These are phyloP conservation scores for Plecotus auritus DNA, from an alignment of 2,113 vertebrate genomes.

Conservation along the genomic window DNA sequence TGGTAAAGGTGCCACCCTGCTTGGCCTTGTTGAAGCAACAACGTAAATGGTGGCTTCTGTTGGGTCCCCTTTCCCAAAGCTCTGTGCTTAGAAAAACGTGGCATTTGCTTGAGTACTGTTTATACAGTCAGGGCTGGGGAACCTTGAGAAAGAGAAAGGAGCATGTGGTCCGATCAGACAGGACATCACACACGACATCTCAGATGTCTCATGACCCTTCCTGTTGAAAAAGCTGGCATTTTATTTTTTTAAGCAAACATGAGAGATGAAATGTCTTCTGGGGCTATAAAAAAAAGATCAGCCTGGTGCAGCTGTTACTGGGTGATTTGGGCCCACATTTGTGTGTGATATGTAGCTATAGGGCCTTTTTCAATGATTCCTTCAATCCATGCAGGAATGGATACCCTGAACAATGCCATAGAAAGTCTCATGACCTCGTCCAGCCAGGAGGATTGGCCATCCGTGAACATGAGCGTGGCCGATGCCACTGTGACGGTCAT, in stretches of 20 bases:
- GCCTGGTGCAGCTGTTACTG: not conserved
- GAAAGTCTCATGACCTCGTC: conserved; percentile 90
- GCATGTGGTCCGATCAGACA: not conserved
- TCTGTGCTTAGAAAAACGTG: not conserved
- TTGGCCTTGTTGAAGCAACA: not conserved
- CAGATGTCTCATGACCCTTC: not conserved
- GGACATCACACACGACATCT: not conserved
- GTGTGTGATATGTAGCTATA: not conserved
- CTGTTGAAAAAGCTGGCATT: not conserved
- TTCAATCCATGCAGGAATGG: conserved; percentile 89
- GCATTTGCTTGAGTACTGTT: not conserved
- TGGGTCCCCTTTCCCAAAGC: not conserved
- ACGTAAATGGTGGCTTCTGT: not conserved
- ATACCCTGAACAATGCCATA: conserved; percentile 94
- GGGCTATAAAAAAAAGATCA: not conserved
- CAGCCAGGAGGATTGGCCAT: conserved; percentile 91
- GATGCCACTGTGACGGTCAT: conserved; percentile 96
- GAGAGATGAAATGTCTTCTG: not conserved
- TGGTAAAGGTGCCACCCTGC: not conserved
- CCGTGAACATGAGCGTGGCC: conserved; percentile 94
- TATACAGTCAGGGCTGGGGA: not conserved
- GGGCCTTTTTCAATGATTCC: not conserved
- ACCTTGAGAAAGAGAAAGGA: not conserved
- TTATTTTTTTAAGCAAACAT: not conserved
- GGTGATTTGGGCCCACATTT: not conserved